A percentile compares a stretch with the other conserved stretches of the same genome.
Evolutionary conservation across 2,797 vertebrate genomes (phyloP).

Genomic region (Xiphorhynchus erythropygius): DNA sequence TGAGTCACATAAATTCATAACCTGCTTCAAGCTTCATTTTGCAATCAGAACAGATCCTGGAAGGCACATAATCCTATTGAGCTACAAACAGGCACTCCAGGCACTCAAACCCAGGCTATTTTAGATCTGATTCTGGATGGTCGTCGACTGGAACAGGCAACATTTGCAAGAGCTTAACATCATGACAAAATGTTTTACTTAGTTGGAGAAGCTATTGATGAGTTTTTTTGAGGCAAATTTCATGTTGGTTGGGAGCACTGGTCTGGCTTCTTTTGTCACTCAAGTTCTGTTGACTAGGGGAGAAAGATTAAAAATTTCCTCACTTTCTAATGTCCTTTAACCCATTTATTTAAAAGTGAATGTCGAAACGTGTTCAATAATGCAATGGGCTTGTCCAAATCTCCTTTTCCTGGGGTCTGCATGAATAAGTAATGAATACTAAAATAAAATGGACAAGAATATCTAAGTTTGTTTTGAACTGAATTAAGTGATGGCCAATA

Average conservation of each 20-base stretch:
- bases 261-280: neutral
- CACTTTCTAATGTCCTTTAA: neutral
- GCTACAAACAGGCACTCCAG: rapidly evolving
- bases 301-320: neutral
- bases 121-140: neutral
- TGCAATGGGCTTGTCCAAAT: neutral
- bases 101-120: neutral
- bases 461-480: neutral
- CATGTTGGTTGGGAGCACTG: neutral
- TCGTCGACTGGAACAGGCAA: neutral
- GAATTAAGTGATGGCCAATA: neutral
- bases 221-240: neutral
- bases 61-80: neutral
- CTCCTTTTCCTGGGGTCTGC: neutral
- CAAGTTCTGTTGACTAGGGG: neutral
- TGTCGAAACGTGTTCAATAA: neutral
- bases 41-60: neutral
- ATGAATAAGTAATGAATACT: neutral
- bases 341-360: neutral
- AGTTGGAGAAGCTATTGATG: neutral
- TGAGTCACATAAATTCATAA: neutral
- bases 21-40: neutral
- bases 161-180: neutral
- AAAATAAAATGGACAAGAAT: neutral
- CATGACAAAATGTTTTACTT: neutral